Evolutionary conservation across 37 sponge, comb jelly and placozoan genomes (phyloP).

Genomic region (Beroe forskalii): DNA sequence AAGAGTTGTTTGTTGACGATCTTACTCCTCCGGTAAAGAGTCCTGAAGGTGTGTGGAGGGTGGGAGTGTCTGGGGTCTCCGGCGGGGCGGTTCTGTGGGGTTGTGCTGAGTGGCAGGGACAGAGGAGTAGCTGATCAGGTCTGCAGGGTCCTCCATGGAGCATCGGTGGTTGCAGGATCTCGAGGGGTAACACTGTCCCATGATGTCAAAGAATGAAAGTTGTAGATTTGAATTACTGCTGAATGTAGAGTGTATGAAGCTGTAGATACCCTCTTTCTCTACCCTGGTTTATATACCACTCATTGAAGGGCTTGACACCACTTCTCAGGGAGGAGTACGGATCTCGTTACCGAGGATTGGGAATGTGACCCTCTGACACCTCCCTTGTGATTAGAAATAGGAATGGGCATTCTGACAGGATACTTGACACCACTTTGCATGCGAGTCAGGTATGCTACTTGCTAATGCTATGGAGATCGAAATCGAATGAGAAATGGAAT

Average conservation of each 20-base stretch:
- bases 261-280: no score
- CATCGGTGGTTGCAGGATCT: neutral
- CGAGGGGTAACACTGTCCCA: slow-evolving; percentile 48
- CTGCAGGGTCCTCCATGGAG: neutral
- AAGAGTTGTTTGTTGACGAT: slow-evolving; percentile 57
- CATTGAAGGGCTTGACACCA: slow-evolving; percentile 56
- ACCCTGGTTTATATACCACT: no score
- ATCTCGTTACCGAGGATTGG: neutral
- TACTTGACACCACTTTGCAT: slow-evolving; percentile 56
- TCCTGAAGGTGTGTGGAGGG: slow-evolving; percentile 41
- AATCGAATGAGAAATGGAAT: no score
- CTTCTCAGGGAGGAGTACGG: neutral
- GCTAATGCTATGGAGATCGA: no score
- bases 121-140: neutral
- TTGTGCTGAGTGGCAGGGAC: neutral
- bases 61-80: neutral
- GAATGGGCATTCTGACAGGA: neutral
- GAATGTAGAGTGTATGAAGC: no score
- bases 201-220: neutral
- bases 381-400: no score
- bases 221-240: no score
- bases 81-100: neutral
- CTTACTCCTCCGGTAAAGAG: slow-evolving; percentile 16
- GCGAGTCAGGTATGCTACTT: no score
- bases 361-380: neutral